Evolutionary conservation across 2,797 vertebrate species (phyloP).

Genomic region (Heteromormyrus szaboi): DNA sequence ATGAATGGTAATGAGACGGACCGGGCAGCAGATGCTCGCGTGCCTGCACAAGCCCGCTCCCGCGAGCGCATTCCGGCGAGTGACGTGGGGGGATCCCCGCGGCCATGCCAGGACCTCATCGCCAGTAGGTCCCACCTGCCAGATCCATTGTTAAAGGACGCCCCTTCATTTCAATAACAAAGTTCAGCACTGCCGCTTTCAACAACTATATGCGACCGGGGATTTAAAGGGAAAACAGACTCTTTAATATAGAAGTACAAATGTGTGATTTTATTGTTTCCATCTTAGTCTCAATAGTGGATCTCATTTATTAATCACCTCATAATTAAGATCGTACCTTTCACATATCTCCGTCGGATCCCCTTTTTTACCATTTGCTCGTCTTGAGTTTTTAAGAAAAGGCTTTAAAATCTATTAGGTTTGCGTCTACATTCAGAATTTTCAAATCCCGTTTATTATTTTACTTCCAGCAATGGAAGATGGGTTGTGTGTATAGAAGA

Average conservation of each 20-base stretch:
- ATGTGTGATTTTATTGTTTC: neutral
- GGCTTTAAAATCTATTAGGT: conserved; percentile 21
- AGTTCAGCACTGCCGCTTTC: conserved; percentile 64
- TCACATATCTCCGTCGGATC: neutral
- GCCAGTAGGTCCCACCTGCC: conserved; percentile 84
- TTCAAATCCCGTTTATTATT: conserved; percentile 8
- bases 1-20: conserved; percentile 73
- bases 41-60: conserved; percentile 88
- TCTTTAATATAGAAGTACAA: neutral
- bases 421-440: conserved; percentile 14
- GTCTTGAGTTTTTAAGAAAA: neutral
- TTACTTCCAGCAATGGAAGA: neutral
- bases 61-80: conserved; percentile 66
- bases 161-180: conserved; percentile 76
- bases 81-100: conserved; percentile 62
- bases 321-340: neutral
- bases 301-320: neutral
- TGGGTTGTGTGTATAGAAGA: conserved; percentile 30
- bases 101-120: conserved; percentile 57
- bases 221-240: neutral
- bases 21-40: conserved; percentile 85
- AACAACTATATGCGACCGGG: conserved; percentile 66
- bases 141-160: conserved; percentile 70
- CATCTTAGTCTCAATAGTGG: neutral
- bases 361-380: neutral